Conservation (phyloP, 2,888 invertebrate genomes). For the Gastracanthus pulcherrimus region DNA sequence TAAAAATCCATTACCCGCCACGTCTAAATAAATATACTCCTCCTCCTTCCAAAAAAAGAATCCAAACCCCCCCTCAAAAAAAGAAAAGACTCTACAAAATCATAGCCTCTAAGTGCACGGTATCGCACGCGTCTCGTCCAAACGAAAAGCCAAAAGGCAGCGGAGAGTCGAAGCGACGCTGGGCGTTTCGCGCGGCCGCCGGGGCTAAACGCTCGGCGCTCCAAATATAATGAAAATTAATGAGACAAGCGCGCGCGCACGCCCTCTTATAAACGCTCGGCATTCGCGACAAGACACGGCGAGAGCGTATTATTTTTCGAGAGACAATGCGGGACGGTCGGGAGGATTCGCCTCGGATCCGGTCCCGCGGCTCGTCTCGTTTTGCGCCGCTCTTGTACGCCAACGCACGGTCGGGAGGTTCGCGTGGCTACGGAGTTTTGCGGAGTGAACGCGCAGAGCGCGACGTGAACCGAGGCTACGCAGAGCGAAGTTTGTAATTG, state of each 20-base stretch:
- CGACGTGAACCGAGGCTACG: too few species aligned
- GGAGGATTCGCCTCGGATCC: background rate
- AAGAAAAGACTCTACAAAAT: background rate
- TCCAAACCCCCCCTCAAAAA: too few species aligned
- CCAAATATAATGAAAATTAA: constrained; percentile 66
- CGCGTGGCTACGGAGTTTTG: too few species aligned
- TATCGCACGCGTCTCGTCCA: background rate
- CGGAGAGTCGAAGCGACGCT: background rate
- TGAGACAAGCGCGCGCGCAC: constrained; percentile 64
- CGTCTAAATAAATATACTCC: constrained; percentile 48
- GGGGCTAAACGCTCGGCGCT: constrained; percentile 29
- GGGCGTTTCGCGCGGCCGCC: constrained; percentile 5
- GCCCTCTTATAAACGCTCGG: background rate
- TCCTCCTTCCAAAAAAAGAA: background rate
- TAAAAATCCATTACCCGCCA: constrained; percentile 49
- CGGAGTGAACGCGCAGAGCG: too few species aligned
- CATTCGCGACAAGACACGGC: background rate
- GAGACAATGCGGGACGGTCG: constrained; percentile 53
- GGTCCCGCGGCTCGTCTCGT: background rate
- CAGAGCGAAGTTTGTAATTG: too few species aligned
- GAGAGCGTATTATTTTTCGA: constrained; percentile 41
- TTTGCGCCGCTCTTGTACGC: background rate
- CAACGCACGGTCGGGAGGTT: too few species aligned
- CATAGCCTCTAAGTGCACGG: background rate
- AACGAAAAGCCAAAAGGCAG: background rate